Base-by-base conservation (phyloP, 2,797 vertebrate genomes). In the Champsocephalus gunnari region DNA sequence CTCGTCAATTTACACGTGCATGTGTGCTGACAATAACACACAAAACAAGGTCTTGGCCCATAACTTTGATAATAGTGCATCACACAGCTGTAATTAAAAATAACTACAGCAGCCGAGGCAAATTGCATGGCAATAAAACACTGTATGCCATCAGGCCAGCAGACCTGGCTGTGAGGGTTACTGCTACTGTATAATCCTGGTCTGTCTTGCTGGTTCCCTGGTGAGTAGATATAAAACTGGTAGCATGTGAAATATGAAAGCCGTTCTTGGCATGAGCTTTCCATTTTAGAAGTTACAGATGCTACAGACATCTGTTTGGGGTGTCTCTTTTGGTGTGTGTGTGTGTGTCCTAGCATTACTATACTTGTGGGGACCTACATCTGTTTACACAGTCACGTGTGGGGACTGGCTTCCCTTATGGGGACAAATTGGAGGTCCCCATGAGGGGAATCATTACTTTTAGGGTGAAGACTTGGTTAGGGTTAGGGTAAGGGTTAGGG, bases 31-130 rank as follows among this genome's bases (percentile, higher is more conserved):
- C 58, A 72, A 2, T 16, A 12, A 45, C 43, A 48, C 38, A 64
- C 34, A 19, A 5, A 34, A 58, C 24, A 57, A 58, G 41, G 59
- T 67, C 59, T 68, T 43, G 28, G 24, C 54, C 66, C 43, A 34
- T 24, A 64, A 55, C 71, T 71, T 83, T 84, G 62, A 84, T 84
- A 87, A 87, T 77, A 84, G 78, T 83, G 75, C 80, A 77, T 74
- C 71, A 17, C 68, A 63, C 67, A 45, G 74, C 66, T 87, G 73
- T 86, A 84, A 89, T 92, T 90, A 86, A 82, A 67, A 82, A 51
- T 88, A 87, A 92, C 90, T 88, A 88, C 82, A 64, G 70, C 77
- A 80, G 85, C 82, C 76, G 79, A 68, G 74, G 66, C 44, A 69
- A 87, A 79, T 75, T 82, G 56, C 57, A 76, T 19, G 44, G 66